These are phyloP conservation scores for Tachycineta bicolor DNA, from an alignment of 2,113 vertebrate genomes.

Conservation along the genomic window DNA sequence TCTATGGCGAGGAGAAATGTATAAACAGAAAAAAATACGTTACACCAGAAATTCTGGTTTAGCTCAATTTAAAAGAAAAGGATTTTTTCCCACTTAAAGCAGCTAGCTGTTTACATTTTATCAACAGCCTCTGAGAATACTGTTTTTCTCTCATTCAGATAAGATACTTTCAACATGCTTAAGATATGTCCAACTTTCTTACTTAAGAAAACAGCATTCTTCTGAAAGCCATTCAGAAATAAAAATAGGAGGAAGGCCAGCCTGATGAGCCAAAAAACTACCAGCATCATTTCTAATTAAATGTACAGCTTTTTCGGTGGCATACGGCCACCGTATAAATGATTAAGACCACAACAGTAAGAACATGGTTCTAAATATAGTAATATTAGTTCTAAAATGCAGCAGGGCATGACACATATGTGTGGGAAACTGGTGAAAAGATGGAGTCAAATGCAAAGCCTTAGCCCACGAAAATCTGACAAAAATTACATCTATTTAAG, in stretches of 20 bases:
- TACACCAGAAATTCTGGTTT: background rate
- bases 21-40: background rate
- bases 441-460: background rate
- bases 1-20: rapidly evolving
- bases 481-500: background rate
- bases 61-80: background rate
- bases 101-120: background rate
- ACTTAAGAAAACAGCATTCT: background rate
- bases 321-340: rapidly evolving
- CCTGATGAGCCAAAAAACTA: background rate
- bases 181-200: background rate
- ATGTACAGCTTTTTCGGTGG: background rate
- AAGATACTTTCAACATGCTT: background rate
- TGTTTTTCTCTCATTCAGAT: background rate
- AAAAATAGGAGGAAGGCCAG: background rate
- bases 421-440: background rate
- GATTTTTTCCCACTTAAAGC: background rate
- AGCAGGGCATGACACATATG: background rate
- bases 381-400: background rate
- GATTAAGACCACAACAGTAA: background rate
- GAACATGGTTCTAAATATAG: background rate
- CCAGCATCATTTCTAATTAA: background rate
- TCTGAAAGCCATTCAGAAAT: background rate
- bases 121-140: background rate
- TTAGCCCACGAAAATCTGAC: background rate